A percentile compares a stretch with the other conserved stretches of the same genome.
Evolutionary conservation across 2,797 vertebrate genomes (phyloP).

Genomic region (Varecia variegata): DNA sequence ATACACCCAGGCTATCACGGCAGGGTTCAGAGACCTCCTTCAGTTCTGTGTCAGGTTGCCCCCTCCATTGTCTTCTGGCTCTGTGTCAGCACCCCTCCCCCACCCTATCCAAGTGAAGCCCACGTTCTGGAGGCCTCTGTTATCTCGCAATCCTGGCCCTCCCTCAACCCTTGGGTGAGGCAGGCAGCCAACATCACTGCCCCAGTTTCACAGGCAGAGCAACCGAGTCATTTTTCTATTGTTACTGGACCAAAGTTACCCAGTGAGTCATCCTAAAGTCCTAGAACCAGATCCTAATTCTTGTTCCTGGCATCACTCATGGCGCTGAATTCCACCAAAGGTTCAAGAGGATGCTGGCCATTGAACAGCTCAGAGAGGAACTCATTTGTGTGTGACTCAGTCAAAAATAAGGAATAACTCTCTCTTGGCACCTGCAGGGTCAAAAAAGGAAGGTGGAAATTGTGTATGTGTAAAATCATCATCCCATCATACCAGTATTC

Average conservation of each 20-base stretch:
- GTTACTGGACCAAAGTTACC: constrained; percentile 58
- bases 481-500: neutral
- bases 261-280: constrained; percentile 65
- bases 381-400: neutral
- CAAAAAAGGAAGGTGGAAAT: neutral
- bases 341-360: constrained; percentile 46
- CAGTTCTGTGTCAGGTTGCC: neutral
- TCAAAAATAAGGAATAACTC: constrained; percentile 62
- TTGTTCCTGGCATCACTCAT: constrained; percentile 39
- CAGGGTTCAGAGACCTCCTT: neutral
- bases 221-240: constrained; percentile 70
- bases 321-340: neutral
- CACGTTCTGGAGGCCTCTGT: neutral
- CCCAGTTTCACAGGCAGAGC: constrained; percentile 53
- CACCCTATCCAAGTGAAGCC: neutral
- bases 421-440: constrained; percentile 18
- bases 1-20: accelerated
- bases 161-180: neutral
- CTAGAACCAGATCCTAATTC: constrained; percentile 43
- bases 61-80: neutral
- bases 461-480: neutral
- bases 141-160: neutral
- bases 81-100: neutral
- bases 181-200: neutral
- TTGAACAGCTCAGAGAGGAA: neutral